Evolutionary conservation across 2,113 vertebrate genomes (phyloP), one percentile per base, ranked within the genome.

Genomic region (Ondatra zibethicus): DNA sequence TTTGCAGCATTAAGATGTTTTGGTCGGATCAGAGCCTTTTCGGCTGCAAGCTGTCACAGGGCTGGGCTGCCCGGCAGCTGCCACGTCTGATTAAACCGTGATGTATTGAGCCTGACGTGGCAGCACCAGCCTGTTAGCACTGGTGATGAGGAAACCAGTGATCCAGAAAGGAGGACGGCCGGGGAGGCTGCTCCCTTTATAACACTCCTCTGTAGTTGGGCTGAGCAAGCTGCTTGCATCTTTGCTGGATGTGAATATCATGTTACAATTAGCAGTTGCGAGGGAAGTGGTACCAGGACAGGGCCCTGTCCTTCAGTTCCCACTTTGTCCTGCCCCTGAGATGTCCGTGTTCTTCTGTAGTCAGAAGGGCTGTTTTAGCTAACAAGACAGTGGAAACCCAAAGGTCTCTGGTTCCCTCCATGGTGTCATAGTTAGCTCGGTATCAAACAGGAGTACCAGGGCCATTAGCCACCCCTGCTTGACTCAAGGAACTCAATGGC

Each of bases 1-100:
- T 13, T 33, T 21, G 0, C 8, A 42, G 16, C 47, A n/a, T 33
- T 1, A 2, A 36, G 91, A n/a, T 17, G 29, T 73, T 2, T 88
- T 73, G 73, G 90, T 88, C 0, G 0, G 52, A 80, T 92, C 10
- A 6, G 75, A 76, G 42, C 14, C 0, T 47, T 66, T 25, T 5
- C 27, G 2, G 94, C 4, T n/a, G 80, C 87, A 91, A 78, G 21
- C 70, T 87, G 65, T 80, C 68, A 89, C 89, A 1, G 0, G 61
- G 91, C 88, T 39, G 0, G 0, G 90, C 96, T 1, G 0, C 96
- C 98, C 92, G 77, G 96, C 92, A 98, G 94, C 97, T 98, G 98
- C 42, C 97, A 96, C 12, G 0, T 98, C 95, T 94, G 94, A 98
- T 98, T 98, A 98, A 78, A 84, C 89, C 29, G 3, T 87, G 90